phyloP scores from a whole-genome alignment of 2,888 invertebrate species.

The Macaria liturata region DNA sequence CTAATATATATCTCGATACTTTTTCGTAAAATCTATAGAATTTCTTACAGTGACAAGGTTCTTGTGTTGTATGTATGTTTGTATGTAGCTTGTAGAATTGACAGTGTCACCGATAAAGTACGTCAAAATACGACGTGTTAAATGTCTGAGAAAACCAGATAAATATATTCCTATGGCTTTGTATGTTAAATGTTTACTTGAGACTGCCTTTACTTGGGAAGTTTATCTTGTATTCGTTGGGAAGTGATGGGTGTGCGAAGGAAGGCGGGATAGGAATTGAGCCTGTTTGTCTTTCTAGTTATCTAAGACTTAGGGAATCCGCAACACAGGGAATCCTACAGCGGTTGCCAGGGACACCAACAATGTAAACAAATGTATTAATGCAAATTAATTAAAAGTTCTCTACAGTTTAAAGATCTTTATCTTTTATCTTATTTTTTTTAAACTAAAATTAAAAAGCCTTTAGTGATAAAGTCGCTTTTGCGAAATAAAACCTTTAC shows the following conservation, averaged over 20 bases:
- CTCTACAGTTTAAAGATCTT: too few species aligned
- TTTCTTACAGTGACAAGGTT: constrained; percentile 14
- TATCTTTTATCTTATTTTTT: too few species aligned
- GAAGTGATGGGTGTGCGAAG: constrained; percentile 22
- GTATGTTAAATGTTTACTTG: constrained; percentile 41
- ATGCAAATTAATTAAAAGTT: too few species aligned
- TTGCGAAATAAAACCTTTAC: too few species aligned
- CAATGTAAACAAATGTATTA: too few species aligned
- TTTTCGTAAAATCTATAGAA: constrained; percentile 8
- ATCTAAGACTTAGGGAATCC: too few species aligned
- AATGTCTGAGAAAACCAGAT: constrained; percentile 57
- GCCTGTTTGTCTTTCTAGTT: too few species aligned
- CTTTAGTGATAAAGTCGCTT: too few species aligned
- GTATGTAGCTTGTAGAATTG: constrained; percentile 36
- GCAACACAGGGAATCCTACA: too few species aligned
- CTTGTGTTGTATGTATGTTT: constrained; percentile 23
- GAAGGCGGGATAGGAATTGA: constrained; percentile 18
- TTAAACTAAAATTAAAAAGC: too few species aligned
- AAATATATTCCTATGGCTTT: constrained; percentile 45
- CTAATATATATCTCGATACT: background rate
- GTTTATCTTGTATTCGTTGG: constrained; percentile 29
- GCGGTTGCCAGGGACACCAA: too few species aligned
- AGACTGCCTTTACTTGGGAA: constrained; percentile 30
- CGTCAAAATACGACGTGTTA: constrained; percentile 67
- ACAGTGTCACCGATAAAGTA: constrained; percentile 55